Percentiles rank a stretch among this genome's conserved stretches.
Conservation (phyloP, 2,888 invertebrate species). For the Chloroclysta siterata region DNA sequence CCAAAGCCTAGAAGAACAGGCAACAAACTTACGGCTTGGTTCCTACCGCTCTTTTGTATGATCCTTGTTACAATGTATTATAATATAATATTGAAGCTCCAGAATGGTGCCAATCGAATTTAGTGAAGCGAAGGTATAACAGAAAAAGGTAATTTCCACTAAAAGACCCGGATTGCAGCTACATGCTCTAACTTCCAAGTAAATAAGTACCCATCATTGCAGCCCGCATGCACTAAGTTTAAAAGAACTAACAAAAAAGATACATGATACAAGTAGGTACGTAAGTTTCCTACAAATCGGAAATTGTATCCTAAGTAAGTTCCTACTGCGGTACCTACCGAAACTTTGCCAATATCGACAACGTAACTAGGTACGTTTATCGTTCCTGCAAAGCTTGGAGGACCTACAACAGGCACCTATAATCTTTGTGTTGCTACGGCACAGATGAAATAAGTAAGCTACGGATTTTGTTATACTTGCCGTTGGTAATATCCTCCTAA, state of each 20-base stretch:
- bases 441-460: too few species aligned
- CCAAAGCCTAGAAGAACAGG: too few species aligned
- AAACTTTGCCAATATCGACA: slow-evolving; percentile 45
- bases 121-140: too few species aligned
- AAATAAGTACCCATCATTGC: slow-evolving; percentile 15
- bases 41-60: too few species aligned
- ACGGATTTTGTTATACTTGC: too few species aligned
- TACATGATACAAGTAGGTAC: slow-evolving; percentile 4
- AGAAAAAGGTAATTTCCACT: too few species aligned
- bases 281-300: slow-evolving; percentile 37
- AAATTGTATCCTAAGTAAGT: slow-evolving; percentile 40
- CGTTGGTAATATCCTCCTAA: too few species aligned
- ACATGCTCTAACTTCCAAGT: neutral
- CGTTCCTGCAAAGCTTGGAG: slow-evolving; percentile 18
- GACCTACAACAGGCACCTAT: neutral
- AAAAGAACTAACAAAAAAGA: slow-evolving; percentile 29
- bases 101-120: too few species aligned
- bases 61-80: too few species aligned
- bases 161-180: too few species aligned
- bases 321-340: slow-evolving; percentile 26
- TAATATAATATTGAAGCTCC: too few species aligned
- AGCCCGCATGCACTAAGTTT: slow-evolving; percentile 30
- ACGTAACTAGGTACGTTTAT: slow-evolving; percentile 29
- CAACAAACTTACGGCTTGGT: too few species aligned
- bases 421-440: neutral